Evolutionary conservation across 2,888 invertebrate species (phyloP), one percentile per base, ranked within the genome.

Genomic region (Teinopalpus imperialis): DNA sequence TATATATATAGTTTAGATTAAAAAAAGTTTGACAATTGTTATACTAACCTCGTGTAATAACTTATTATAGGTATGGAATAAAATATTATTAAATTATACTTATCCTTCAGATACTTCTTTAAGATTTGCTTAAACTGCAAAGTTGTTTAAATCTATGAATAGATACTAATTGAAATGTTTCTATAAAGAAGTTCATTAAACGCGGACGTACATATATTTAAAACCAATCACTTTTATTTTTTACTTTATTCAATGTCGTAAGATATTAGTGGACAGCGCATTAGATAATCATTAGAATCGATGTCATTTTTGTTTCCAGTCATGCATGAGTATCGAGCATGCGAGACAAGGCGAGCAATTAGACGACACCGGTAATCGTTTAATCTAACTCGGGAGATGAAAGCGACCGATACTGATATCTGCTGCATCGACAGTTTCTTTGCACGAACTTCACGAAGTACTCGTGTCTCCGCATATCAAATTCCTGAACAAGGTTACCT

Each of bases 351-450:
- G 71, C 73, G 72, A 74, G 76, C 85, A 85, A 86, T 88, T 87
- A 87, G 76, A 81, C 65, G 74, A 71, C 81, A 78, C 77, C 66
- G 66, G 75, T 78, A 82, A 87, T 86, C 86, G 73, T 74, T 76
- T 77, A 78, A 87, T 86, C 83, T 76, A 68, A 71, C 69, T 62
- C 68, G 63, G 70, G 60, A 85, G 88, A 88, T 88, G 87, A 88
- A 88, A 88, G 87, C 83, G 59, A 54, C 57, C 65, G 87, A 88
- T 87, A 86, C 63, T 54, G 45, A 35, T 59, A 57, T 63, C 59
- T 41, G 51, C 36, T 52, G 44, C 57, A 54, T 59, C 57, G 50
- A 48, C 52, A 53, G 51, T 49, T 55, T 57, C 53, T 52, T 46
- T 47, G 49, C 55, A 61, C 60, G 56, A 53, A 54, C 59, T 54